Evolutionary conservation across 2,888 invertebrate species (phyloP).

Genomic region (Pterobdella sp.): DNA sequence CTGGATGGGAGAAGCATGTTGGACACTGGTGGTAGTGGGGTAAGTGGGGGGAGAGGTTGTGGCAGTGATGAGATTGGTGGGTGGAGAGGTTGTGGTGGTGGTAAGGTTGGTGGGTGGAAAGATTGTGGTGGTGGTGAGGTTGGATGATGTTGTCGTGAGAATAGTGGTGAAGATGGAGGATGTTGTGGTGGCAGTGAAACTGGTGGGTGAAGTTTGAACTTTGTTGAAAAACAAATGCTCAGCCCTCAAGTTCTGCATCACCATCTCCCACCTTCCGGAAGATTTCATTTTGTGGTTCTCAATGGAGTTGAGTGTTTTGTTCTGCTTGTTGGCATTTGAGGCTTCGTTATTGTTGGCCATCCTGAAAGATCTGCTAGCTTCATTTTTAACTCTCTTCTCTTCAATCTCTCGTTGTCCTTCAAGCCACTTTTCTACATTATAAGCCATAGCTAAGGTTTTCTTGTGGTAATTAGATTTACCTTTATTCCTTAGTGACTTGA

Average conservation of each 20-base stretch:
- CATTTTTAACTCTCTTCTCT: not conserved
- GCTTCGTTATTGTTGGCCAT: not conserved
- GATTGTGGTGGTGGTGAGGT: constrained; percentile 7
- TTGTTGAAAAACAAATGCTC: too few species aligned
- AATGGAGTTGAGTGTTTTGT: not conserved
- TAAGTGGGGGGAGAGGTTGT: not conserved
- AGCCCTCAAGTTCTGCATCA: constrained; percentile 1
- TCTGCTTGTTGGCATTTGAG: not conserved
- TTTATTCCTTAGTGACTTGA: too few species aligned
- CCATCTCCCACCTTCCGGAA: not conserved
- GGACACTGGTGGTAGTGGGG: not conserved
- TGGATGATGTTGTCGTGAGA: constrained; percentile 4
- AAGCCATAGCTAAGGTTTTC: not conserved
- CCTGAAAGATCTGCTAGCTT: not conserved
- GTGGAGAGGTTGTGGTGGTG: not conserved
- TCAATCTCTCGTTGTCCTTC: not conserved
- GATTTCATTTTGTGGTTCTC: not conserved
- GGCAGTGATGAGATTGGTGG: not conserved
- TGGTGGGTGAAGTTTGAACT: not conserved
- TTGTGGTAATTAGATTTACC: too few species aligned
- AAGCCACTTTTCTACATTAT: not conserved
- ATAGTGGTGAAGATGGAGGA: not conserved
- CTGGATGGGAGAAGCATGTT: too few species aligned
- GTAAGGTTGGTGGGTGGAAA: not conserved
- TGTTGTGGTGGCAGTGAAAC: not conserved